Evolutionary conservation across 1,140 invertebrate species (phyloP), one percentile per base, ranked within the genome.

Genomic region (Mercenaria mercenaria): DNA sequence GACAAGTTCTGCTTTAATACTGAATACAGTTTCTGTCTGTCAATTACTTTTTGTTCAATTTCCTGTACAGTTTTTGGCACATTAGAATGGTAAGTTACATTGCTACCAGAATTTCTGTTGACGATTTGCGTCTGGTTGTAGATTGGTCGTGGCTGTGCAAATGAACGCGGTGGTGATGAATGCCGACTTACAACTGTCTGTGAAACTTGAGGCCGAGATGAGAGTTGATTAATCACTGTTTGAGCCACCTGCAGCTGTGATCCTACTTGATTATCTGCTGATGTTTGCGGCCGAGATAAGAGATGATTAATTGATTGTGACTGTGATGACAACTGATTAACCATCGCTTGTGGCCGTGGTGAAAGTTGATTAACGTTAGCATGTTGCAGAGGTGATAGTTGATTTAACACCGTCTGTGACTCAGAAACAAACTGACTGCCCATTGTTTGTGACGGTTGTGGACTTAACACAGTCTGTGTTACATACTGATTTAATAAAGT

Each of bases 71-170:
- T 37, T 67, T 34, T 67, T 29, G 61, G 4, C 20, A n/a, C 6
- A 59, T 6, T 59, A 13, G 6, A 6, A 10, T 26, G 56, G 26
- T 20, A n/a, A 34, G 61, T 4, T 32, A 10, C 61, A 20, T 67
- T 34, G 20, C 6, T 32, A 6, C 34, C 34, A 37, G 59, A 64
- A 8, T 39, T 32, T 39, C 4, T 39, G 13, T 26, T 26, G 4
- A 72, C 37, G 20, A 39, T 37, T 29, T 72, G 67, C 11, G 67
- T 72, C 34, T 72, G 67, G 18, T 72, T 72, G 67, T 72, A 72
- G 34, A 41, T 39, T 39, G 34, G 32, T 72, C 34, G 26, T 37
- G 32, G 67, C 6, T 20, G 32, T 20, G 34, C 1, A 20, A 39
- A 72, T 18, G 67, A 72, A 4, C 6, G 0, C 11, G n/a, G 6